Evolutionary conservation across 2,888 invertebrate species (phyloP).

Genomic region (Microctonus hyperodae): DNA sequence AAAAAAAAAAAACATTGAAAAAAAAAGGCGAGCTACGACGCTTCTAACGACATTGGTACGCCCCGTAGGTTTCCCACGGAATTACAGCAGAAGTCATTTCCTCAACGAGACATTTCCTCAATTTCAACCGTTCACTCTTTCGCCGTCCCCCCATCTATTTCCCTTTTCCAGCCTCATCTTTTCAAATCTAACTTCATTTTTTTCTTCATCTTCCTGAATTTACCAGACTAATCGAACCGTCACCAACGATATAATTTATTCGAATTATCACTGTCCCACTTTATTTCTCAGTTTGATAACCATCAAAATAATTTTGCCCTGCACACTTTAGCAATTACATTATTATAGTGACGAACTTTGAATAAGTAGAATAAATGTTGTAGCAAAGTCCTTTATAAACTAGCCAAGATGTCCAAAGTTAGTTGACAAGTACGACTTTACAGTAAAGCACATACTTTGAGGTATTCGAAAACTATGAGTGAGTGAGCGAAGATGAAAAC

Average conservation of each 20-base stretch:
- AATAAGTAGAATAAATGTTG: neutral
- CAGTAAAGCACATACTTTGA: neutral
- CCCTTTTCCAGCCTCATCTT: conserved; percentile 23
- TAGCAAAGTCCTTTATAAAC: neutral
- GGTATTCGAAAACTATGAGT: neutral
- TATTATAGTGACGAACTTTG: neutral
- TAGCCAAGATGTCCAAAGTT: neutral
- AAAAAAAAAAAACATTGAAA: conserved; percentile 13
- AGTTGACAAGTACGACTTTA: neutral
- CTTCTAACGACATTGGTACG: conserved; percentile 42
- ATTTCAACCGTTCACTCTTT: conserved; percentile 40
- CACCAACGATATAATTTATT: neutral
- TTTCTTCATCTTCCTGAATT: conserved; percentile 26
- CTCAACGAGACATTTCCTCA: conserved; percentile 42
- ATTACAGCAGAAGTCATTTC: conserved; percentile 44
- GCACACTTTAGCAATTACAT: no score
- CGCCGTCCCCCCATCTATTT: conserved; percentile 18
- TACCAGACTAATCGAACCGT: conserved; percentile 20
- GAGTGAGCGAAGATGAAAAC: no score
- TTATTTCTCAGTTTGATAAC: neutral
- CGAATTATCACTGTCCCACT: neutral
- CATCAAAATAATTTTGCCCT: no score
- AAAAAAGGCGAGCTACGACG: conserved; percentile 36
- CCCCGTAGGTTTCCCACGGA: conserved; percentile 39
- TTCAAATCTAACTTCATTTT: conserved; percentile 19